Evolutionary conservation across 2,797 vertebrate genomes (phyloP), one percentile per base, ranked within the genome.

Genomic region (Sebastes oblongus): DNA sequence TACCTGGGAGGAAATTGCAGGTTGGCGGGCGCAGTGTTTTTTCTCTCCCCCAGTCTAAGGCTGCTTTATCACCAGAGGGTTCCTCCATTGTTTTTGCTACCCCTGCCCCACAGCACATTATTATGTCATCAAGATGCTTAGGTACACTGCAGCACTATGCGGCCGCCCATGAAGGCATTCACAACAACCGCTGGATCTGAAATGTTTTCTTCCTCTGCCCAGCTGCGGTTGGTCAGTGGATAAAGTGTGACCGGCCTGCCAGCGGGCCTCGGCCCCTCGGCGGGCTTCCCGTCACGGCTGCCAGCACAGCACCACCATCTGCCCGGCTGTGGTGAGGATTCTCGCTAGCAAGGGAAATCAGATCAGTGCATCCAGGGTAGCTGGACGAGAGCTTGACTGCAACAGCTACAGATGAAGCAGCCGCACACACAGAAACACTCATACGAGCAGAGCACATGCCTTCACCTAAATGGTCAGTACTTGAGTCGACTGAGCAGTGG

Each of bases 1-100:
- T 91, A 94, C 85, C 92, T 95, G 84, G 80, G 88, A 93, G 88
- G 90, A 95, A 95, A 95, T 90, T 91, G 88, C 78, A 90, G 84
- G 79, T 90, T 95, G 93, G 85, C 86, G 83, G 79, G 46, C n/a
- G 24, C 78, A 81, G 60, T 66, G 60, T 81, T 83, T 81, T 83
- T 84, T 84, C 64, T 77, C 88, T 89, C 93, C 92, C 12, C 13
- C 85, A 87, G 80, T 89, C 69, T n/a, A 39, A 77, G 27, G 65
- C 61, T 71, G 30, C 46, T 72, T 80, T 74, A 86, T 81, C 80
- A 78, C 74, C 62, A 62, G 58, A 66, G 66, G 72, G 7, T 52
- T 83, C 16, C 69, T 75, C 61, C 62, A 83, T 86, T 87, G 66
- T 77, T 68, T 77, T 62, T 58, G 11, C 24, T 64, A 69, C 68